Conservation (phyloP, 2,113 vertebrate species). For the Ciconia maguari region DNA sequence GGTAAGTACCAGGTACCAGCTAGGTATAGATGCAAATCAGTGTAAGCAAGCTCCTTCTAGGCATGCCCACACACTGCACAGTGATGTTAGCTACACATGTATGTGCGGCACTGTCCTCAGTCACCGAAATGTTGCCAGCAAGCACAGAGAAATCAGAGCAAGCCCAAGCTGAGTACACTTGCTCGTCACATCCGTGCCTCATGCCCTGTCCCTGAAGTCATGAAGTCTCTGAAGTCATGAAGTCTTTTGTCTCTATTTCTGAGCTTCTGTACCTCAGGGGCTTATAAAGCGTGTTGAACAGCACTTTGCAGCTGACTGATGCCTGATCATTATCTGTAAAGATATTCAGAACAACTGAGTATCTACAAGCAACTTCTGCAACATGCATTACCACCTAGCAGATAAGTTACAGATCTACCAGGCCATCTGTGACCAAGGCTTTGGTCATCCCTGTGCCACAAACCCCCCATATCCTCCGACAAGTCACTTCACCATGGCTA, state of each 20-base stretch:
- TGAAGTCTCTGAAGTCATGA: not conserved
- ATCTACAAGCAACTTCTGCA: not conserved
- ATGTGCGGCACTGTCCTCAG: not conserved
- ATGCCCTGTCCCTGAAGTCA: not conserved
- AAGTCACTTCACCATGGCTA: not conserved
- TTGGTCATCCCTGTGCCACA: not conserved
- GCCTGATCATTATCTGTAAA: not conserved
- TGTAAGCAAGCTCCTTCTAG: not conserved
- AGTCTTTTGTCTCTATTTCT: not conserved
- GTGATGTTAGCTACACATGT: not conserved
- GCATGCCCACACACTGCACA: not conserved
- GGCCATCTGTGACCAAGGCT: not conserved
- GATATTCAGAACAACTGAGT: not conserved
- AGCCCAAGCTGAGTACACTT: not conserved
- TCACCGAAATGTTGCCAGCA: not conserved
- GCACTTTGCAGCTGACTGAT: not conserved
- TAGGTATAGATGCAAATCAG: not conserved
- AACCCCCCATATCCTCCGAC: not conserved
- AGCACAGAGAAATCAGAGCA: not conserved
- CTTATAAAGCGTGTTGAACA: not conserved
- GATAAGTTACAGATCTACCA: not conserved
- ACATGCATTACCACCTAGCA: rapidly evolving
- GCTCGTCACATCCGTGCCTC: not conserved
- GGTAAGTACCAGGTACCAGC: not conserved
- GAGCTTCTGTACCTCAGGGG: not conserved